A percentile compares a stretch with the other conserved stretches of the same genome.
Conservation (phyloP, 92 coral and sea anemone species). For the Plumapathes pennacea region DNA sequence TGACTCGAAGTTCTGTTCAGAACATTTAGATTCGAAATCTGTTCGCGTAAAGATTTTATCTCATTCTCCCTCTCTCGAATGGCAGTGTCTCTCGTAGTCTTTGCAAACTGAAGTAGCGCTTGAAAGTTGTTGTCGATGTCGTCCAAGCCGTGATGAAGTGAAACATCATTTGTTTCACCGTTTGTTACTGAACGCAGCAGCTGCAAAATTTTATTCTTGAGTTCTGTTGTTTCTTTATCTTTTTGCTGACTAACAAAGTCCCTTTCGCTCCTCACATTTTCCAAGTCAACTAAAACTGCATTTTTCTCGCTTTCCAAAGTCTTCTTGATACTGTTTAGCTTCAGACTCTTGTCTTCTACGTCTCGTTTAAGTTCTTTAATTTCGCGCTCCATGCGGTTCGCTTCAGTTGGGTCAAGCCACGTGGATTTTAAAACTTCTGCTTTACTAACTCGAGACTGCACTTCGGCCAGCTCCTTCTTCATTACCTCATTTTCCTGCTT, state of each 20-base stretch:
- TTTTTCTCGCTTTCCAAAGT: conserved; percentile 48
- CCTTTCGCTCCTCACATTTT: conserved; percentile 50
- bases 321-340: conserved; percentile 28
- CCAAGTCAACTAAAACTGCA: conserved; percentile 48
- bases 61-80: conserved; percentile 82
- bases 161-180: conserved; percentile 23
- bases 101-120: conserved; percentile 55
- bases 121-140: conserved; percentile 71
- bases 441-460: conserved; percentile 32
- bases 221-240: conserved; percentile 55
- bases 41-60: conserved; percentile 69
- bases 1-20: conserved; percentile 49
- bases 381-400: conserved; percentile 49
- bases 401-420: conserved; percentile 21
- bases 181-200: conserved; percentile 43
- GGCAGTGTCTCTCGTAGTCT: conserved; percentile 58
- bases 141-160: no score
- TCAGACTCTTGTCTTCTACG: conserved; percentile 20
- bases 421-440: conserved; percentile 42
- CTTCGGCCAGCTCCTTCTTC: conserved; percentile 23
- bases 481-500: conserved; percentile 37
- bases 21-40: conserved; percentile 64
- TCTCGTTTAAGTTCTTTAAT: conserved; percentile 33
- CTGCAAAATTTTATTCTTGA: conserved; percentile 63
- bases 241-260: conserved; percentile 51